Evolutionary conservation across 2,888 invertebrate genomes (phyloP), one percentile per base, ranked within the genome.

Genomic region (Bembecia ichneumoniformis): DNA sequence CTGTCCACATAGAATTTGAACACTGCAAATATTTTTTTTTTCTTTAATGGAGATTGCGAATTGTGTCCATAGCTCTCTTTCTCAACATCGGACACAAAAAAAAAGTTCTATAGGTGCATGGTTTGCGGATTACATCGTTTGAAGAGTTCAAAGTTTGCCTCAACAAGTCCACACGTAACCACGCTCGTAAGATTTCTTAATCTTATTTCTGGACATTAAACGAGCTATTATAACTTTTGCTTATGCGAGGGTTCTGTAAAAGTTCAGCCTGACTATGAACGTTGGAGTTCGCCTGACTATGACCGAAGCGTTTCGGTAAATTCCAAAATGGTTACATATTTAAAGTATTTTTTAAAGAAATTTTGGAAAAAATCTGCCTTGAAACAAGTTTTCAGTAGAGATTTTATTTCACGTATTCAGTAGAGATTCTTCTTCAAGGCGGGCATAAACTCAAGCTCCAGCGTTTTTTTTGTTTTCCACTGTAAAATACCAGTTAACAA

Each of bases 401-500:
- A 80, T 55, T 90, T 89, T 34, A 91, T 82, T 62, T 92, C 89
- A 48, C 83, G 81, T 88, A 92, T 90, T n/a, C n/a, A n/a, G n/a
- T n/a, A n/a, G 59, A 89, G 90, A 54, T 89, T 88, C 67, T 90
- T 90, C 73, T 93, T 93, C 52, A 91, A 82, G 20, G 89, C 90
- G 60, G 91, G 91, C 0, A 92, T 91, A 58, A 90, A 75, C 59
- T 91, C 90, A 2, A 91, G 91, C 62, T 92, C 90, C 16, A 90
- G 75, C 10, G 89, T 88, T 54, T 92, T 89, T 35, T 91, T 86
- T 49, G 91, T 91, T 72, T 94, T 94, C 98, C 98, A 98, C 0
- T 98, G 98, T 53, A 98, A 79, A 63, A 89, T 90, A 0, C 96
- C 95, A 55, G 94, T 94, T 40, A 96, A 80, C 99, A 99, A 99